Percentiles rank a stretch among this genome's conserved stretches.
These are phyloP conservation scores for Bombylius discolor DNA, from an alignment of 2,888 invertebrate species.

Conservation along the genomic window DNA sequence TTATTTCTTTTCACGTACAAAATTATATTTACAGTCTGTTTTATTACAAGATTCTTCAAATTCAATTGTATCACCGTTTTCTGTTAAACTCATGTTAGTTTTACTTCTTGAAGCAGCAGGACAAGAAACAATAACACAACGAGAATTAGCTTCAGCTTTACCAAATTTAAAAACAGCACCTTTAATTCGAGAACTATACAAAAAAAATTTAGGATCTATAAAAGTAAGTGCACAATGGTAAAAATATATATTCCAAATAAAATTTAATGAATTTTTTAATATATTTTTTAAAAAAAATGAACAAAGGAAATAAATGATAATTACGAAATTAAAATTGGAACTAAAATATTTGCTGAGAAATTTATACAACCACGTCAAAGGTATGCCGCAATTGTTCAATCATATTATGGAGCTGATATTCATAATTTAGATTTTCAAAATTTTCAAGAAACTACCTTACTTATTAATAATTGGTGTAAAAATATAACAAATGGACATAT, in stretches of 20 bases:
- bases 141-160: slow-evolving; percentile 14
- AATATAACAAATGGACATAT: slow-evolving; percentile 64
- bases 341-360: slow-evolving; percentile 48
- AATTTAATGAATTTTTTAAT: neutral
- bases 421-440: slow-evolving; percentile 49
- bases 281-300: neutral
- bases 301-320: slow-evolving; percentile 23
- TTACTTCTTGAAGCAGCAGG: slow-evolving; percentile 61
- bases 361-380: slow-evolving; percentile 43
- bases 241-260: neutral
- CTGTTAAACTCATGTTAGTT: slow-evolving; percentile 58
- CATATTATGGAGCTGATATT: slow-evolving; percentile 54
- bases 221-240: slow-evolving; percentile 9
- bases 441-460: slow-evolving; percentile 40
- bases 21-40: no score
- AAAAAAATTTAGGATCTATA: slow-evolving; percentile 19
- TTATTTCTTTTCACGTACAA: no score
- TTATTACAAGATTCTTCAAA: slow-evolving; percentile 31
- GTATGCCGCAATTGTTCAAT: slow-evolving; percentile 48
- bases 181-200: slow-evolving; percentile 26
- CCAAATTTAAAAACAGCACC: slow-evolving; percentile 10
- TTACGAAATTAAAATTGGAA: slow-evolving; percentile 50
- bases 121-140: slow-evolving; percentile 21
- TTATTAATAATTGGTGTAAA: slow-evolving; percentile 71
- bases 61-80: slow-evolving; percentile 61